Evolutionary conservation across 2,797 vertebrate species (phyloP), one percentile per base, ranked within the genome.

Genomic region (Lepus oiostolus): DNA sequence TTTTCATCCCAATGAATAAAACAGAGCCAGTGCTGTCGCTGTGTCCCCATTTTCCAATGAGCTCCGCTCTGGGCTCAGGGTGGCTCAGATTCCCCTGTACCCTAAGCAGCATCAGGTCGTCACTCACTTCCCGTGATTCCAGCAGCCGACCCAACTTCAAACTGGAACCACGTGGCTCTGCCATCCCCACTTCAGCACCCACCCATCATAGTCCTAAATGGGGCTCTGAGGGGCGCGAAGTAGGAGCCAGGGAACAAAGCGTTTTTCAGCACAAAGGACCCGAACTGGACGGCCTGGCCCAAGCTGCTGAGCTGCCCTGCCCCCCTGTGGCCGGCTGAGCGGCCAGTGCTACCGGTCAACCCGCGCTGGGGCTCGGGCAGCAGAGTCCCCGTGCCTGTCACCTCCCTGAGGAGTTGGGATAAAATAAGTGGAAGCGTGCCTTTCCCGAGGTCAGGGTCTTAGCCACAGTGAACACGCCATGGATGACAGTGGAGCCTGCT

Each of bases 271-370:
- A 74, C 9, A 4, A 9, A 76, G 70, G 71, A 58, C 52, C 14
- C 70, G 16, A 1, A 14, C 35, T 2, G 5, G 9, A n/a, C 0
- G 2, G 52, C 0, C 9, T 11, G 2, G 2, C 32, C 28, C 28
- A 8, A 24, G 24, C 63, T 28, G 65, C 17, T 11, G 0, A 3
- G 3, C 0, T 0, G 10, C 30, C 54, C 96, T 96, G 96, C 94
- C 97, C 96, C 83, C 95, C 22, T 76, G 96, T 96, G 97, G 97
- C 87, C 47, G 0, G 67, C 28, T 26, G 47, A 13, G 5, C 3
- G 0, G 47, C 58, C n/a, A 4, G 35, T 11, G 21, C 6, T 21
- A 50, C 63, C 0, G 1, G 24, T 38, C 67, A 13, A 19, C 60
- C 60, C 9, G 68, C 77, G 21, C n/a, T 17, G 47, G 24, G 38